These are phyloP conservation scores for Cepaea hortensis DNA, from an alignment of 2,888 invertebrate species.

Conservation along the genomic window DNA sequence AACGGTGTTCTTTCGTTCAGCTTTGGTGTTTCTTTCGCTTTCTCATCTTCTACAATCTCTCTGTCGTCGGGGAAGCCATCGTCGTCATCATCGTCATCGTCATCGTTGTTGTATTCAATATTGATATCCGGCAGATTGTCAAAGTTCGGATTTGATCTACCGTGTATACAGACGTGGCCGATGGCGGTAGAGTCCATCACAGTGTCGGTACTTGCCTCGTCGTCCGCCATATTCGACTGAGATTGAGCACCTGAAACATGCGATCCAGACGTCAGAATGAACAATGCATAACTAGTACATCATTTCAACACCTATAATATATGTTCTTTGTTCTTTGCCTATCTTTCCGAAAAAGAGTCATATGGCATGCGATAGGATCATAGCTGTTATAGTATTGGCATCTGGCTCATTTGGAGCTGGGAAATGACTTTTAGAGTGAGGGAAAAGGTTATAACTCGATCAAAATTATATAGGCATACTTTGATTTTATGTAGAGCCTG, in stretches of 20 bases:
- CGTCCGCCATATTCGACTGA: not conserved
- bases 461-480: no score
- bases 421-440: no score
- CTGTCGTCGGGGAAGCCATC: constrained; percentile 36
- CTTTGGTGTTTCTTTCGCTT: not conserved
- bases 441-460: no score
- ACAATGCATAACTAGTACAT: no score
- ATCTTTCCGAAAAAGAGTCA: no score
- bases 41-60: not conserved
- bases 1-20: constrained; percentile 25
- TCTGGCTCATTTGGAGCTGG: no score
- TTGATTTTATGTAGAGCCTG: no score
- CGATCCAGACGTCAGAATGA: no score
- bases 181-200: not conserved
- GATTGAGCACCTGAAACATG: not conserved
- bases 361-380: no score
- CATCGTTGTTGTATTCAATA: constrained; percentile 14
- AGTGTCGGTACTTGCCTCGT: not conserved
- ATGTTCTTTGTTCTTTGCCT: no score
- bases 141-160: constrained; percentile 27
- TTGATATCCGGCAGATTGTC: not conserved
- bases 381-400: no score
- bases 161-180: constrained; percentile 30
- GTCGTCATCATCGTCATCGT: constrained; percentile 32
- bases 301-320: no score